Base-by-base conservation (phyloP, 2,113 vertebrate genomes). In the Nicator chloris region DNA sequence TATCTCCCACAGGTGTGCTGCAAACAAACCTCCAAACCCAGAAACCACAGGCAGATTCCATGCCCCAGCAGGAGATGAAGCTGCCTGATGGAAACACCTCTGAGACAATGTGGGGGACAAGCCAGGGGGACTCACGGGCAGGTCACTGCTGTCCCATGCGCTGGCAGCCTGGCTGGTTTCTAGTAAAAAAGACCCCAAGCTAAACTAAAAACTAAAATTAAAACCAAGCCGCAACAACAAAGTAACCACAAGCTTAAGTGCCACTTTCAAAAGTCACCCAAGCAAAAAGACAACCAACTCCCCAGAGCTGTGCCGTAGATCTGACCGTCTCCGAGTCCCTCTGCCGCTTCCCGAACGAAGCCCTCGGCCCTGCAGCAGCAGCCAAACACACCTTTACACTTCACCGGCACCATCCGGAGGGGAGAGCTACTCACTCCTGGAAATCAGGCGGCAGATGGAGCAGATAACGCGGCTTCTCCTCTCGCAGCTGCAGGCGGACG, bases 21-120 rank as follows among this genome's bases (percentile, higher is more conserved):
- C 61, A 37, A 76, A 63, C 16, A 71, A 68, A 53, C 23, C 44
- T 69, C 53, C 57, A 27, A 47, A 65, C 23, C 21, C 30, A 66
- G 40, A 86, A 44, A 49, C 10, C 47, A 13, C 3, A 2, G 33
- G 50, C 20, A 45, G 39, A 24, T 11, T 17, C 44, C 2, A 3
- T 6, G 53, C 8, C 63, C 40, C 66, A 2, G 40, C 1, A 1
- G 72, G 26, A 59, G 17, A 45, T 4, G 23, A n/a, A 65, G 40
- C 27, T 1, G 2, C 33, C 4, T 2, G 42, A 53, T 0, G 7
- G 31, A 44, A 60, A 42, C 59, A 28, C 1, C 2, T 14, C 26
- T 4, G 10, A 13, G 20, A 15, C 18, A 12, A 10, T 2, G 1
- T 0, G 35, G 27, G 31, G 39, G 12, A 35, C 33, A 30, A 42